Base-by-base conservation (phyloP, 2,797 vertebrate genomes). In the Euthynnus affinis region DNA sequence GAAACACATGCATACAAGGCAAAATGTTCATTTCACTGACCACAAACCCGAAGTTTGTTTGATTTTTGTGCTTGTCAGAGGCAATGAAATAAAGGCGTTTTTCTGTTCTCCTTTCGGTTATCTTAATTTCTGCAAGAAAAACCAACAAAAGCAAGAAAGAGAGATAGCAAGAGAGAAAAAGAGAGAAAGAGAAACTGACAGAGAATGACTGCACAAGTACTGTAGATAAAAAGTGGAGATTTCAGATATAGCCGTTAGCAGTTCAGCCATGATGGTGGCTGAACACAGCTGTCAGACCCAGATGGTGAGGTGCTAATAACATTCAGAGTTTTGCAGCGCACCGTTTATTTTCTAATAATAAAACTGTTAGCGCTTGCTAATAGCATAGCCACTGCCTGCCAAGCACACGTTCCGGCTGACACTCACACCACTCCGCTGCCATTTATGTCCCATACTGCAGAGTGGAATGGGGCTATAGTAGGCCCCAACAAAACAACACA, bases 301-400 rank as follows among this genome's bases (percentile, higher is more conserved):
- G 93, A 94, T 94, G 92, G 90, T 82, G 90, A 90, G 91, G 90
- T 88, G 91, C 91, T 95, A 94, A 94, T 94, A 93, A 94, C 91
- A 89, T 91, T 94, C 93, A 86, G 90, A 92, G 88, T 92, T 92
- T 93, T 93, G 91, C 83, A 93, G 89, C 69, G 86, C 86, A 81
- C 86, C 90, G 85, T 95, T 95, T 95, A 93, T 94, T 94, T 95
- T 94, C 90, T 91, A 93, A 95, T 93, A 94, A 95, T 95, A 94
- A 94, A 95, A 94, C 91, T 93, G 94, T 95, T 94, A 95, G 91
- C 88, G 87, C 88, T 91, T 80, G 89, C 93, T 94, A 94, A 94
- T 93, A 92, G 92, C 87, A 64, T 84, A 89, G 90, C 88, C 76
- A 17, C 76, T 85, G 88, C 86, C 89, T 92, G 91, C 91, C 92